phyloP scores from a whole-genome alignment of 2,113 vertebrate species.

The Pomatostomus ruficeps region DNA sequence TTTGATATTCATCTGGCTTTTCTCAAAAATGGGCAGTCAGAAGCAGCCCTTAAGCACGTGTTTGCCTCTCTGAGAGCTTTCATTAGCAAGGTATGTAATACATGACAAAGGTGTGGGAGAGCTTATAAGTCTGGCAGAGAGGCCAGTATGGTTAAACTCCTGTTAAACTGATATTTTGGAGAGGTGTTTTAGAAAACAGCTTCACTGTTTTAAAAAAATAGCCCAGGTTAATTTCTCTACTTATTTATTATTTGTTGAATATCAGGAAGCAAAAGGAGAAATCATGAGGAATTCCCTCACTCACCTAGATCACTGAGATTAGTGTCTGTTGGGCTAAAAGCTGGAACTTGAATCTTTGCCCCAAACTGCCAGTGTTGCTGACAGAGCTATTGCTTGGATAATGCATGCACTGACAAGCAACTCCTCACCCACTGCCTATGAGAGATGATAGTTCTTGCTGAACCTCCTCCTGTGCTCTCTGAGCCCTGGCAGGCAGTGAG shows the following conservation, averaged over 20 bases:
- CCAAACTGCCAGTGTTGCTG: neutral
- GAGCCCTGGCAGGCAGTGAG: neutral
- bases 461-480: neutral
- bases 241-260: neutral
- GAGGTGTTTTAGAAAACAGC: neutral
- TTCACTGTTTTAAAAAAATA: neutral
- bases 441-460: neutral
- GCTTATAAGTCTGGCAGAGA: neutral
- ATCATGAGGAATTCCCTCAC: neutral
- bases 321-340: neutral
- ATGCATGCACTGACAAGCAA: neutral
- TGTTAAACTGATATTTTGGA: neutral
- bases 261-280: neutral
- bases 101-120: neutral
- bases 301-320: neutral
- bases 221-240: neutral
- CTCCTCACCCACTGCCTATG: neutral
- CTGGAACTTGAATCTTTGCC: neutral
- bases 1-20: constrained; percentile 94
- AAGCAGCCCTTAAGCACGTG: constrained; percentile 86
- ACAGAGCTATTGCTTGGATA: neutral
- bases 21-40: constrained; percentile 90
- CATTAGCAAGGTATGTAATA: constrained; percentile 85
- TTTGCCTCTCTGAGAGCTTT: constrained; percentile 91
- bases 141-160: neutral